Evolutionary conservation across 2,113 vertebrate genomes (phyloP).

Genomic region (Arvicanthis niloticus): DNA sequence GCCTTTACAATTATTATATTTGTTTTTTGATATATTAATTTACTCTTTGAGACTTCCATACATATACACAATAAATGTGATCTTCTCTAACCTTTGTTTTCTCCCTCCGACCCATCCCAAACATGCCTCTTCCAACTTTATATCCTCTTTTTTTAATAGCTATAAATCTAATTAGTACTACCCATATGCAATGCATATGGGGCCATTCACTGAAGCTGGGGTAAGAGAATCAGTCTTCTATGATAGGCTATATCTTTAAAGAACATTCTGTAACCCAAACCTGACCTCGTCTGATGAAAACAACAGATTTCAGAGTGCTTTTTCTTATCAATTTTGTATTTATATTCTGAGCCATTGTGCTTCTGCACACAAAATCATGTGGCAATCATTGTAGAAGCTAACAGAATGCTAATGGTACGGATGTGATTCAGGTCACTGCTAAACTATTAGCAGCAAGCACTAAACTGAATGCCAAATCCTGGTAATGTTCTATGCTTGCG

Average conservation of each 20-base stretch:
- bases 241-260: background rate
- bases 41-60: background rate
- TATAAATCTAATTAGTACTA: background rate
- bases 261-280: slow-evolving; percentile 22
- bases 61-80: background rate
- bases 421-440: slow-evolving; percentile 61
- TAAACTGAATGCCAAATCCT: slow-evolving; percentile 38
- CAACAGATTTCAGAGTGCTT: background rate
- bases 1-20: background rate
- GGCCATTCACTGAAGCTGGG: background rate
- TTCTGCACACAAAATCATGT: slow-evolving; percentile 55
- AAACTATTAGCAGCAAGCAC: slow-evolving; percentile 34
- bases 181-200: background rate
- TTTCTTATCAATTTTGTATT: slow-evolving; percentile 61
- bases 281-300: slow-evolving; percentile 16
- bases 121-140: background rate
- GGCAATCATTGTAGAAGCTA: slow-evolving; percentile 57
- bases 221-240: background rate
- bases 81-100: background rate
- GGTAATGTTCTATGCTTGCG: background rate
- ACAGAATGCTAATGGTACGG: slow-evolving; percentile 52
- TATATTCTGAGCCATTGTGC: slow-evolving; percentile 57
- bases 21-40: background rate
- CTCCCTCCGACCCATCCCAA: too few relatives aligned
- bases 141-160: too few relatives aligned